Evolutionary conservation across 2,888 invertebrate species (phyloP), one percentile per base, ranked within the genome.

Genomic region (Archips crataeganus): DNA sequence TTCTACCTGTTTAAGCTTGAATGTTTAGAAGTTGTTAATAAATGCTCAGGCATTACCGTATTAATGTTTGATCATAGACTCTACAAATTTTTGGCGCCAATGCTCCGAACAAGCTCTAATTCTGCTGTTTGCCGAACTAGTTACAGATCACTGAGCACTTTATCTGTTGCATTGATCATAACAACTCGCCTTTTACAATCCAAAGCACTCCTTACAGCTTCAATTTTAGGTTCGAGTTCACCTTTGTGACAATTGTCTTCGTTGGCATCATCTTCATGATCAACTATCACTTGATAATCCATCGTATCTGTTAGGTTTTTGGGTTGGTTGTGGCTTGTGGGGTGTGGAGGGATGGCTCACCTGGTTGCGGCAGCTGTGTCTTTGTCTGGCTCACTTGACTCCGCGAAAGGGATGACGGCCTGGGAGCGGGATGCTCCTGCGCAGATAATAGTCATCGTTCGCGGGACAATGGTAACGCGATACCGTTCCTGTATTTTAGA

Each of bases 351-450:
- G 76, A 76, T 72, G 79, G 84, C 85, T 92, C 93, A 92, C 93
- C 93, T 92, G 94, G 93, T 84, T 74, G 59, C 87, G 88, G 88
- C 89, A 87, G 90, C 88, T 89, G 93, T 91, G 87, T 82, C 83
- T 85, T 90, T 90, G 89, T 90, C 85, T 84, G 81, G 85, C 89
- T 93, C 94, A 93, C 94, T 93, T 93, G 94, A 92, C 93, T 92
- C 91, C 82, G 84, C 88, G 88, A 92, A 93, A 93, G 93, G 94
- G 94, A 92, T 93, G 93, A 87, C 85, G 80, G 88, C 90, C 87
- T 88, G 89, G 86, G 90, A 88, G 86, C 81, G 68, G 81, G 83
- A 85, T 87, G 88, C 87, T 85, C 86, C 83, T 82, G 84, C 87
- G 82, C 82, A 88, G 85, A 89, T 85, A 88, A 85, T 82, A 77